These are phyloP conservation scores for Yponomeuta evonymella DNA, from an alignment of 2,888 invertebrate genomes.

Conservation along the genomic window DNA sequence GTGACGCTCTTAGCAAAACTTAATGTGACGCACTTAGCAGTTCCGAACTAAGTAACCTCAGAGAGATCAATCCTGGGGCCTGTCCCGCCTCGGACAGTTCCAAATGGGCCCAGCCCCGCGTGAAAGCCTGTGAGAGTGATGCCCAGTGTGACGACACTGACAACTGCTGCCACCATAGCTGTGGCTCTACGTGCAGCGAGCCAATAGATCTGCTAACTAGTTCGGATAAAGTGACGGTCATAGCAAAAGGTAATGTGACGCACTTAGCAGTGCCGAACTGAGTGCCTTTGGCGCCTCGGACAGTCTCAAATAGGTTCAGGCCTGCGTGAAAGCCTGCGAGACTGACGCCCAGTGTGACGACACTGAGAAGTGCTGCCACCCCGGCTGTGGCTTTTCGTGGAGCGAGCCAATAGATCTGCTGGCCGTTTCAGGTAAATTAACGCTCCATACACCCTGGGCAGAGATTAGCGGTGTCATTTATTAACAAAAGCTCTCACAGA, in stretches of 20 bases:
- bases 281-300: constrained; percentile 67
- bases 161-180: constrained; percentile 81
- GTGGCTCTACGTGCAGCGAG: constrained; percentile 82
- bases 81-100: constrained; percentile 57
- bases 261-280: constrained; percentile 71
- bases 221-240: constrained; percentile 46
- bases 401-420: constrained; percentile 78
- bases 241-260: too few species aligned
- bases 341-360: constrained; percentile 76
- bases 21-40: constrained; percentile 39
- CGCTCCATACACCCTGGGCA: neutral
- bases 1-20: neutral
- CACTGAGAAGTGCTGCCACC: constrained; percentile 81
- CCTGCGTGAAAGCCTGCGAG: constrained; percentile 77
- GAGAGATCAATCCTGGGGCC: constrained; percentile 64
- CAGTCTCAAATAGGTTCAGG: constrained; percentile 73
- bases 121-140: too few species aligned
- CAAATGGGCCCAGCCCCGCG: constrained; percentile 77
- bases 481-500: too few species aligned
- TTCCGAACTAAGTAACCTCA: constrained; percentile 75
- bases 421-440: constrained; percentile 59
- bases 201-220: constrained; percentile 75
- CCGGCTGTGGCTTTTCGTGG: constrained; percentile 82
- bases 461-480: too few species aligned
- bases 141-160: constrained; percentile 80